Conservation (phyloP, 2,888 invertebrate genomes). For the Aromia moschata region DNA sequence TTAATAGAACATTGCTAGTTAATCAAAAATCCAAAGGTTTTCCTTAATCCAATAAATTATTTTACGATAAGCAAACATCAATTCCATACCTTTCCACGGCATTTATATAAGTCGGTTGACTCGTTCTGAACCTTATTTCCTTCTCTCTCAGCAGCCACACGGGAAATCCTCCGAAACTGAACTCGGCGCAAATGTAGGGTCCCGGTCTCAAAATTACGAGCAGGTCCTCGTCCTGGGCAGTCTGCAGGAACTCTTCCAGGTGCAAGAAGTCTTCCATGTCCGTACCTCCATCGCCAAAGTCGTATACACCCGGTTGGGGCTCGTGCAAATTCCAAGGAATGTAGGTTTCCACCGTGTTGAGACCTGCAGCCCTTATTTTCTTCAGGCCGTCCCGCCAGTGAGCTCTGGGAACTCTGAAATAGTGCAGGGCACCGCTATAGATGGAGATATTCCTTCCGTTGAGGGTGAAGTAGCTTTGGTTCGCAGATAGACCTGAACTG, state of each 20-base stretch:
- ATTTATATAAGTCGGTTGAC: slow-evolving; percentile 58
- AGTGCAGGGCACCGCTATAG: slow-evolving; percentile 76
- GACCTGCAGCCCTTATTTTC: slow-evolving; percentile 82
- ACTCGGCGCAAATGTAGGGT: slow-evolving; percentile 92
- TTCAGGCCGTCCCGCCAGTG: slow-evolving; percentile 83
- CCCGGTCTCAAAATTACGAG: slow-evolving; percentile 85
- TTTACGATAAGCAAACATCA: too few relatives aligned
- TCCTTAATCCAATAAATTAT: too few relatives aligned
- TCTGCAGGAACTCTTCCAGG: slow-evolving; percentile 72
- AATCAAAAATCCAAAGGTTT: too few relatives aligned
- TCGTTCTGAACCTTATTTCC: slow-evolving; percentile 42
- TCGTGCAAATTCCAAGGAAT: slow-evolving; percentile 93
- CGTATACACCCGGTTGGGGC: slow-evolving; percentile 75
- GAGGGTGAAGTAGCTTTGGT: slow-evolving; percentile 56
- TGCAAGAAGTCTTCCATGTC: slow-evolving; percentile 67
- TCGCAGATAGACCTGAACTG: slow-evolving; percentile 47
- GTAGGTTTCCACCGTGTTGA: slow-evolving; percentile 86
- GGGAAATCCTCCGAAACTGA: slow-evolving; percentile 69
- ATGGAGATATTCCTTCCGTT: slow-evolving; percentile 61
- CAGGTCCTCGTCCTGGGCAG: slow-evolving; percentile 81
- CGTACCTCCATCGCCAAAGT: slow-evolving; percentile 68
- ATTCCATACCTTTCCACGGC: slow-evolving; percentile 54
- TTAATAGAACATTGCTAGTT: too few relatives aligned
- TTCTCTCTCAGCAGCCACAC: slow-evolving; percentile 56
- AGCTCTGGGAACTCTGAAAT: slow-evolving; percentile 80